phyloP scores from a whole-genome alignment of 2,113 vertebrate species.

The Mionectes macconnelli region DNA sequence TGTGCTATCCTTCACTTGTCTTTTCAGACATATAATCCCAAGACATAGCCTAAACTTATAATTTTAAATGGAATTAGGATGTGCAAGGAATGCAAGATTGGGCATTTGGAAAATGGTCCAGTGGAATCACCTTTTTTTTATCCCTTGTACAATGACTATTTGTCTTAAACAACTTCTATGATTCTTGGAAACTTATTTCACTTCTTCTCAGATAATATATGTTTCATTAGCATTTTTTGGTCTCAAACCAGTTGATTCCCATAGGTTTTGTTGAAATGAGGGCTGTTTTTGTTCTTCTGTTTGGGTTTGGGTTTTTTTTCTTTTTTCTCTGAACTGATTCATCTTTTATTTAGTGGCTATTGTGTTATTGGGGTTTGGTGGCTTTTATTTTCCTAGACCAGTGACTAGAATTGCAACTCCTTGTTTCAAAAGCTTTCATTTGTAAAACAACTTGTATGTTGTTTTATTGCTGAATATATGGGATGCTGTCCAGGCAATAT shows the following conservation, averaged over 20 bases:
- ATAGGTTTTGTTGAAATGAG: not conserved
- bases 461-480: not conserved
- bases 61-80: not conserved
- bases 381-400: not conserved
- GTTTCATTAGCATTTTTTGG: conserved; percentile 12
- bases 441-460: not conserved
- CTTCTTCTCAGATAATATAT: not conserved
- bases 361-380: not conserved
- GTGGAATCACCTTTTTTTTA: not conserved
- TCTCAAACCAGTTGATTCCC: not conserved
- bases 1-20: not conserved
- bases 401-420: not conserved
- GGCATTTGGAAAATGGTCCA: not conserved
- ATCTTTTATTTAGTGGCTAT: not conserved
- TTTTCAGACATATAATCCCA: not conserved
- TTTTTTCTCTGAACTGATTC: not conserved
- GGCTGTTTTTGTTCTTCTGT: not conserved
- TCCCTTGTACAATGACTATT: not conserved
- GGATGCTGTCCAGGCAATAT: not conserved
- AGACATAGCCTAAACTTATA: not conserved
- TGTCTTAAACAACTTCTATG: conserved; percentile 1
- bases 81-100: not conserved
- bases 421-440: conserved; percentile 1
- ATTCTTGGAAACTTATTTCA: conserved; percentile 9
- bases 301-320: not conserved